A percentile compares a stretch with the other conserved stretches of the same genome.
These are phyloP conservation scores for Vulpes ferrilata DNA, from an alignment of 2,113 vertebrate species.

Conservation along the genomic window DNA sequence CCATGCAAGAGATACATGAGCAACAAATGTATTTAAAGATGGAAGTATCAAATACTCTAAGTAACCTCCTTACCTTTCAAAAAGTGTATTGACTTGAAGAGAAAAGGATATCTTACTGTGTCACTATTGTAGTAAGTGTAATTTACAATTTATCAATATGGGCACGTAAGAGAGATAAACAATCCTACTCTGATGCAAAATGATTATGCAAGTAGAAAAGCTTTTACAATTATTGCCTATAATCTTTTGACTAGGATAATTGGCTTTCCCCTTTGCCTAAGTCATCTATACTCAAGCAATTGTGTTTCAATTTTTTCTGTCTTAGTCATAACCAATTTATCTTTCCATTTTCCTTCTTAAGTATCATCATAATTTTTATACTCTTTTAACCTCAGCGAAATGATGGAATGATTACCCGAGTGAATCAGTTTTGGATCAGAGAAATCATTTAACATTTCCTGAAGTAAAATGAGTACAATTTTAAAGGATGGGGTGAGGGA, in stretches of 20 bases:
- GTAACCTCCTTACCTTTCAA: constrained; percentile 33
- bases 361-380: constrained; percentile 66
- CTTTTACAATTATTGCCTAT: constrained; percentile 58
- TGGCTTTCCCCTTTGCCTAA: constrained; percentile 61
- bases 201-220: constrained; percentile 51
- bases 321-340: constrained; percentile 74
- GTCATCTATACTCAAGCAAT: constrained; percentile 38
- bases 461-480: constrained; percentile 20
- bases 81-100: constrained; percentile 29
- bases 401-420: constrained; percentile 47
- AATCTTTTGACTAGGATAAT: constrained; percentile 58
- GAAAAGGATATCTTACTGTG: not conserved
- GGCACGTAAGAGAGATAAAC: constrained; percentile 44
- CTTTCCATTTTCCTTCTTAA: constrained; percentile 63
- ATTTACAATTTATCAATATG: constrained; percentile 15
- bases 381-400: constrained; percentile 58
- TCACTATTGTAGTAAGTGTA: not conserved
- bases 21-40: constrained; percentile 56
- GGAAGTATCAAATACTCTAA: constrained; percentile 1
- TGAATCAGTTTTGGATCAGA: constrained; percentile 52
- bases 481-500: not conserved
- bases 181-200: constrained; percentile 40
- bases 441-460: constrained; percentile 60
- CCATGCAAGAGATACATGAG: not conserved
- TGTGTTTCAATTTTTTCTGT: constrained; percentile 54